phyloP scores from a whole-genome alignment of 2,797 vertebrate genomes.

The Spondyliosoma cantharus region DNA sequence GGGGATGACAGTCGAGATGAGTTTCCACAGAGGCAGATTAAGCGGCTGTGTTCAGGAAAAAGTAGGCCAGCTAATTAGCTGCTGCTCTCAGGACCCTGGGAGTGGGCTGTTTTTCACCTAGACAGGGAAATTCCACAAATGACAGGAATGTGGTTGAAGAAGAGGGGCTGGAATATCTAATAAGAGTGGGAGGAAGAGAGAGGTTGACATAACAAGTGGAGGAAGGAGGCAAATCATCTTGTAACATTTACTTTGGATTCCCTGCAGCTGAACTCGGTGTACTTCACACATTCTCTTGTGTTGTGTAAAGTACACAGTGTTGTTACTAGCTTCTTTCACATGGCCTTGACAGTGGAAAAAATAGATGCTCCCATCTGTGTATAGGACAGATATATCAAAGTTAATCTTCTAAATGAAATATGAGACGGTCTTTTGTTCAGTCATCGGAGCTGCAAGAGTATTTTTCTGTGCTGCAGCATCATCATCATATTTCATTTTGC shows the following conservation, averaged over 20 bases:
- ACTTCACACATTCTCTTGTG: slow-evolving; percentile 31
- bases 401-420: not conserved
- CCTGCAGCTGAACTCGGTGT: slow-evolving; percentile 19
- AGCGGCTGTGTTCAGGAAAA: slow-evolving; percentile 57
- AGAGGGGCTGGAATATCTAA: slow-evolving; percentile 56
- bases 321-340: slow-evolving; percentile 23
- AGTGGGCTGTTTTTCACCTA: slow-evolving; percentile 76
- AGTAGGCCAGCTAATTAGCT: slow-evolving; percentile 81
- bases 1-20: slow-evolving; percentile 72
- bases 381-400: not conserved
- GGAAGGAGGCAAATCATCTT: slow-evolving; percentile 32
- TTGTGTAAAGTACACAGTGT: not conserved
- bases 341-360: not conserved
- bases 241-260: slow-evolving; percentile 46
- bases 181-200: slow-evolving; percentile 63
- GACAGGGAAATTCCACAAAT: slow-evolving; percentile 72
- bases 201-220: slow-evolving; percentile 51
- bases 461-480: not conserved
- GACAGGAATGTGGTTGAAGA: slow-evolving; percentile 67
- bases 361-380: not conserved
- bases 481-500: not conserved
- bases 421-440: not conserved
- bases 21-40: slow-evolving; percentile 72
- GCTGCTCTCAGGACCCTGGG: slow-evolving; percentile 53
- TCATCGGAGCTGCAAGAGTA: not conserved